Percentiles rank a stretch among this genome's conserved stretches.
Conservation (phyloP, 2,113 vertebrate genomes). For the Abramis brama region DNA sequence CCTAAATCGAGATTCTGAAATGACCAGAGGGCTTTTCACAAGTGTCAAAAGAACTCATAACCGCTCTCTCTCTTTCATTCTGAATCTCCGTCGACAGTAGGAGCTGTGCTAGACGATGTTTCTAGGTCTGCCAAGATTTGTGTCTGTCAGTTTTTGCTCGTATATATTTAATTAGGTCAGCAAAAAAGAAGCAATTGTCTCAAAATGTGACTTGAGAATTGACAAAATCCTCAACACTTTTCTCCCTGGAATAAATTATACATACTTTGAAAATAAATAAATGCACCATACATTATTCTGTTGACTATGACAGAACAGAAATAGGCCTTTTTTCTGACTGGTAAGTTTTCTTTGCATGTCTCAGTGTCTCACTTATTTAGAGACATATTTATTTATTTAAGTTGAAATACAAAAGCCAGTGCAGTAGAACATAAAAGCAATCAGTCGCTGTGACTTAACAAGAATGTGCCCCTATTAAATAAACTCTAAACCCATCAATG, state of each 20-base stretch:
- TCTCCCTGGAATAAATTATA: slow-evolving; percentile 45
- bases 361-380: slow-evolving; percentile 61
- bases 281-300: slow-evolving; percentile 53
- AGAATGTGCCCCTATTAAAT: slow-evolving; percentile 77
- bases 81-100: not conserved
- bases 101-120: not conserved
- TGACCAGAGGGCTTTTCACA: slow-evolving; percentile 40
- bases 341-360: slow-evolving; percentile 46
- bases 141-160: slow-evolving; percentile 26
- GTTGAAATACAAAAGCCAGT: slow-evolving; percentile 68
- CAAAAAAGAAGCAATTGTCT: slow-evolving; percentile 15
- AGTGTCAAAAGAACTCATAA: slow-evolving; percentile 24
- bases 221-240: slow-evolving; percentile 22
- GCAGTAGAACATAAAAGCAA: slow-evolving; percentile 81
- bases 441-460: slow-evolving; percentile 79
- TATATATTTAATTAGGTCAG: slow-evolving; percentile 42
- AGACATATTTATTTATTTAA: slow-evolving; percentile 72
- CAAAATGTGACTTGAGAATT: slow-evolving; percentile 32
- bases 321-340: slow-evolving; percentile 49
- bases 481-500: slow-evolving; percentile 68
- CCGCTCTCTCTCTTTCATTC: not conserved
- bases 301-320: slow-evolving; percentile 51
- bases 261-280: slow-evolving; percentile 49
- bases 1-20: slow-evolving; percentile 41
- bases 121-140: slow-evolving; percentile 22